Percentiles rank a stretch among this genome's conserved stretches.
Evolutionary conservation across 2,888 invertebrate species (phyloP).

Genomic region (Tillus elongatus): DNA sequence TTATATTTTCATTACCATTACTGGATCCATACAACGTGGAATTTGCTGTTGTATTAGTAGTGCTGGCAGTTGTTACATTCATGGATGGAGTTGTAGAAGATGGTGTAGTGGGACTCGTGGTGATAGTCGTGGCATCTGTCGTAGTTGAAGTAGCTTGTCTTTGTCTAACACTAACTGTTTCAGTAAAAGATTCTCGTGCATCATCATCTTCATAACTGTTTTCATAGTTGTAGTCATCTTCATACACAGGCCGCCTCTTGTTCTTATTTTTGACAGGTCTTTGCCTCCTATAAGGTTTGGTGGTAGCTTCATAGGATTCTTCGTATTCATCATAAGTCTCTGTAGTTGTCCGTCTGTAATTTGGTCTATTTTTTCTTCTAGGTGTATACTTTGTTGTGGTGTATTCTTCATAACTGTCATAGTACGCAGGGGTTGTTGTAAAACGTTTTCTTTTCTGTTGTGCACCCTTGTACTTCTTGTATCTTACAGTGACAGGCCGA

Average conservation of each 20-base stretch:
- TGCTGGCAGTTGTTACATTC: neutral
- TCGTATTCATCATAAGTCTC: slow-evolving; percentile 19
- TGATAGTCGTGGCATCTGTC: slow-evolving; percentile 16
- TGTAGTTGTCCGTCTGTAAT: slow-evolving; percentile 17
- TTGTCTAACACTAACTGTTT: too few relatives aligned
- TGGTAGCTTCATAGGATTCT: slow-evolving; percentile 10
- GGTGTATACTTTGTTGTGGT: slow-evolving; percentile 18
- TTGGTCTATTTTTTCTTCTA: slow-evolving; percentile 13
- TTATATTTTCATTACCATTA: too few relatives aligned
- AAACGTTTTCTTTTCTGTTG: too few relatives aligned
- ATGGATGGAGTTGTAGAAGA: slow-evolving; percentile 1
- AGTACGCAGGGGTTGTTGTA: too few relatives aligned
- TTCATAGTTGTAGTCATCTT: slow-evolving; percentile 7
- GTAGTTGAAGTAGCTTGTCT: slow-evolving; percentile 10
- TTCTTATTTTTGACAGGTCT: neutral
- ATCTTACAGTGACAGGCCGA: too few relatives aligned
- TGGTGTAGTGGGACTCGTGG: slow-evolving; percentile 20
- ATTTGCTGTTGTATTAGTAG: neutral
- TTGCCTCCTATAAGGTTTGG: slow-evolving; percentile 10
- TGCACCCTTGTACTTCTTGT: slow-evolving; percentile 14
- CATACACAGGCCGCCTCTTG: slow-evolving; percentile 5
- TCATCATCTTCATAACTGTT: slow-evolving; percentile 17
- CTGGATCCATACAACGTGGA: too few relatives aligned
- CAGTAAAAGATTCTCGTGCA: slow-evolving; percentile 23
- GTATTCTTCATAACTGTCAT: slow-evolving; percentile 27